Base-by-base conservation (phyloP, 1,140 invertebrate species). In the Caenorhabditis briggsae region DNA sequence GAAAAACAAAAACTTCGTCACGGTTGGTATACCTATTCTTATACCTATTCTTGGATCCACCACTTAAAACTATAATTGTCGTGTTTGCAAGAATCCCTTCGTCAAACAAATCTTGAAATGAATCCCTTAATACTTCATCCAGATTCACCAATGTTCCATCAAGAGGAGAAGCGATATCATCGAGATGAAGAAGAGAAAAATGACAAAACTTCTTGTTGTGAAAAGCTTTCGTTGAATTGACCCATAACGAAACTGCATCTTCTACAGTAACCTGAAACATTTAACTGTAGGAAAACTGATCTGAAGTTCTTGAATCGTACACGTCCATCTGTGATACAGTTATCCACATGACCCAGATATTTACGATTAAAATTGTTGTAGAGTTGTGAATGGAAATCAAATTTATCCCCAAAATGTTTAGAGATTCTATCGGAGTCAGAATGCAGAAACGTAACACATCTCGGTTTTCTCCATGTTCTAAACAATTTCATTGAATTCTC, bases 311-410 rank as follows among this genome's bases (percentile, higher is more conserved):
- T 33, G 33, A 33, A 33, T 33, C 65, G 6, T 14, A 74, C 65
- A 74, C 65, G 48, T 74, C 65, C 65, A 48, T 74, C 65, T 46
- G 65, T 25, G 9, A 74, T 74, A 12, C 65, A 74, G 18, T 74
- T 74, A 18, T 74, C 41, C 6, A 74, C 65, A 9, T 48, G 65
- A 18, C 65, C 65, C 41, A 74, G 1, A 46, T 46, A 46, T 11
- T 48, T 41, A n/a, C 18, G 20, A 46, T 74, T 74, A 16, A 74
- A 74, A 25, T n/a, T 25, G 18, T 46, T 46, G 18, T 74, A 74
- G 7, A 74, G 43, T 46, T 74, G 46, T 18, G 65, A 48, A 48
- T 74, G 33, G n/a, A 25, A 74, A 48, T 74, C 65, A 74, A 74
- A 74, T n/a, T 74, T 16, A 74, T 74, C 18, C 16, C 41, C 65